A percentile compares a stretch with the other conserved stretches of the same genome.
These are phyloP conservation scores for Pimpla rufipes DNA, from an alignment of 2,888 invertebrate genomes.

Conservation along the genomic window DNA sequence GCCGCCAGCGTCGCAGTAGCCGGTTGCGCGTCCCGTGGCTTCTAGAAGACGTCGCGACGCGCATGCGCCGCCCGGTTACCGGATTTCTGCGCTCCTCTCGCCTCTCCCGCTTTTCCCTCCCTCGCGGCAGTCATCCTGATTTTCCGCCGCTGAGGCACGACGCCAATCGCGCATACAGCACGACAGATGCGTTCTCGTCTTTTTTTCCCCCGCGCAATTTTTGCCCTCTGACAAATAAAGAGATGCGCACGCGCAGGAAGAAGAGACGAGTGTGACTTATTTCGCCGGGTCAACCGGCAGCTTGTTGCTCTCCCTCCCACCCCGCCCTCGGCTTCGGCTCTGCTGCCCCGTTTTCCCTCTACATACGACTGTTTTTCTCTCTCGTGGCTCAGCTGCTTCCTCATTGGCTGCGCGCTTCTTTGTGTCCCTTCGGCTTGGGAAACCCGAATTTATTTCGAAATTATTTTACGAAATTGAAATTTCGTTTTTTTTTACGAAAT, in stretches of 20 bases:
- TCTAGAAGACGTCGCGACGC: constrained; percentile 63
- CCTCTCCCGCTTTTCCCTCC: constrained; percentile 32
- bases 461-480: no score
- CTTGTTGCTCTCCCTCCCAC: background rate
- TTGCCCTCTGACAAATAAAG: background rate
- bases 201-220: constrained; percentile 15
- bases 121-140: constrained; percentile 4
- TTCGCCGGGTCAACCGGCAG: constrained; percentile 4
- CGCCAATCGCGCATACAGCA: no score
- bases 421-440: background rate
- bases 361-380: background rate
- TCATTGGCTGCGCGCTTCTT: no score
- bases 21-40: constrained; percentile 36
- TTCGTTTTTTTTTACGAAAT: no score
- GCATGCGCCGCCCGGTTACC: constrained; percentile 45
- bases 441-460: no score
- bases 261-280: constrained; percentile 26
- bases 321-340: no score
- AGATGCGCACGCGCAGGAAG: background rate
- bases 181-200: background rate
- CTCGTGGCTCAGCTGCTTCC: background rate
- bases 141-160: no score
- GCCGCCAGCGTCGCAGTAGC: constrained; percentile 14
- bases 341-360: no score
- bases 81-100: constrained; percentile 44